Evolutionary conservation across 2,888 invertebrate genomes (phyloP), one percentile per base, ranked within the genome.

Genomic region (Leptogaster cylindrica): DNA sequence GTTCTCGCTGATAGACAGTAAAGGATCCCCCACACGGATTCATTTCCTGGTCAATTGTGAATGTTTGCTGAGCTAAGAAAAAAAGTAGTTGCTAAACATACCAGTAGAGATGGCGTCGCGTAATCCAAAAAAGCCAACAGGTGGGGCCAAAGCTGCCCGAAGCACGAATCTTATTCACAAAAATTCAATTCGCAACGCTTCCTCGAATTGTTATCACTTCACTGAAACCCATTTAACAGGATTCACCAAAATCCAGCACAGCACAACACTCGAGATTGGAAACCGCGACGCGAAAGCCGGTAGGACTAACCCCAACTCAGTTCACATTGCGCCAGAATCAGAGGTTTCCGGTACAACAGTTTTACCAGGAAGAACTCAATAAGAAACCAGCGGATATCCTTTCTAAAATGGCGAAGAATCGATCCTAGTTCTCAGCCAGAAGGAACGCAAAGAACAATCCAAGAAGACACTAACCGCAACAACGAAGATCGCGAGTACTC

Each of bases 241-340:
- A 20, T 46, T 8, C 46, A 10, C 6, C 36, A 5, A 12, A 12
- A 12, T n/a, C n/a, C n/a, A 46, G 10, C 20, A 46, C 46, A 16
- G 46, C 46, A 46, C 46, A 23, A n/a, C 46, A 46, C 46, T 46
- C n/a, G n/a, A n/a, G n/a, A n/a, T n/a, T n/a, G n/a, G 46, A 46
- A 10, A 25, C 23, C 23, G 20, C 46, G 23, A 18, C 46, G 20
- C 23, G n/a, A n/a, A 46, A 46, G 46, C 20, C 46, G 46, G 46
- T 25, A n/a, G 20, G 44, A 18, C 8, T 20, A 20, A 44, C 7
- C 18, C 44, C 18, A 20, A n/a, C 20, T 20, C 46, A 20, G n/a
- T 25, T 46, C 46, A 46, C 46, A 46, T 46, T 25, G 23, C 46
- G 46, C 46, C 46, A 46, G 25, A 46, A 46, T 8, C 46, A 12